These are phyloP conservation scores for Anomalospiza imberbis DNA, from an alignment of 2,797 vertebrate species.

Conservation along the genomic window DNA sequence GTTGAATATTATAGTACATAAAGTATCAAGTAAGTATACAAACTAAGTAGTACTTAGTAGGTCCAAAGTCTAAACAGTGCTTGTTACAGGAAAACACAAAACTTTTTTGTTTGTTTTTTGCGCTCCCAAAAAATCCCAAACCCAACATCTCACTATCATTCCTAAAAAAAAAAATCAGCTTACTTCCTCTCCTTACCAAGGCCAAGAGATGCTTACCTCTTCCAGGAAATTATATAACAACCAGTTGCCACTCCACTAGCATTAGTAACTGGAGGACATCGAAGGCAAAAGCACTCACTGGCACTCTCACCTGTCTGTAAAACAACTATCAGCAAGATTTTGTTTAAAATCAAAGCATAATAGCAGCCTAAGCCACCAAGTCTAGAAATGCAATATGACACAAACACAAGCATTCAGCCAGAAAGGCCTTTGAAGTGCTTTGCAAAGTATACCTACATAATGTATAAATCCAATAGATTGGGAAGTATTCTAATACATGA, in stretches of 20 bases:
- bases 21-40: neutral
- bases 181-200: neutral
- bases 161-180: neutral
- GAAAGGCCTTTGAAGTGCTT: neutral
- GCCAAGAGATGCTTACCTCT: conserved; percentile 69
- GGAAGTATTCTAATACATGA: neutral
- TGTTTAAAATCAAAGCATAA: neutral
- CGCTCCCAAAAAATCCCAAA: neutral
- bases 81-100: neutral
- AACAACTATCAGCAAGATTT: conserved; percentile 78
- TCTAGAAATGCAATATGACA: neutral
- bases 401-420: neutral
- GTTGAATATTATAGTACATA: neutral
- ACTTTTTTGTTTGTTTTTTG: neutral
- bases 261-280: conserved; percentile 80
- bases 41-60: neutral
- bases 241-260: conserved; percentile 86
- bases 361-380: neutral
- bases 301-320: conserved; percentile 92
- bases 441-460: neutral
- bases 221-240: conserved; percentile 90
- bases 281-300: conserved; percentile 94
- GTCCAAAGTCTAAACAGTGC: neutral
- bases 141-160: neutral
- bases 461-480: neutral